Evolutionary conservation across 30 jellyfish, hydroid and myxozoan genomes (phyloP), one percentile per base, ranked within the genome.

Genomic region (Cassiopea xamachana): DNA sequence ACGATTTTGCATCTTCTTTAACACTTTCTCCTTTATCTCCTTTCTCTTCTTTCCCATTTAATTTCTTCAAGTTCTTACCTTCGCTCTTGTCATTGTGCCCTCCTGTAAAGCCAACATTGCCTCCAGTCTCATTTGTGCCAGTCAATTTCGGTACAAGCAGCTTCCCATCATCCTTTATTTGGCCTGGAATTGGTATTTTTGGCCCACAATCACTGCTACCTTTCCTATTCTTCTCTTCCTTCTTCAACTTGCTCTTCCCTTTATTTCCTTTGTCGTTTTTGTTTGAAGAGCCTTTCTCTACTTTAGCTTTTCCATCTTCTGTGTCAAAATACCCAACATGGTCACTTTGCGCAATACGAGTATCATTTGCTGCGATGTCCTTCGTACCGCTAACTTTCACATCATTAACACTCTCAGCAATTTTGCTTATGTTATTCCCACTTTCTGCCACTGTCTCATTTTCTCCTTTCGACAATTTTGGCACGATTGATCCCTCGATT

Each of bases 101-200:
- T 50, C 69, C 92, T 55, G 2, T 51, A 51, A 69, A 71, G 39
- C 78, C 85, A 15, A 59, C 60, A 8, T 64, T 6, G 2, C n/a
- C 60, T 15, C 48, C 44, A 43, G 87, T 73, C 13, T 75, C 93
- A 75, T 86, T 62, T 12, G 55, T 48, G 17, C 71, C 74, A 44
- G 82, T 49, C 69, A 86, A 43, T 16, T 86, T 86, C 43, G 93
- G 93, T 7, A 86, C 88, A 47, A 62, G 46, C 68, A 73, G 48
- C 17, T 74, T 60, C 17, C 87, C 88, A 75, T 74, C 86, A 58
- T 86, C 87, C 17, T 51, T 62, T 27, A 27, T 27, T 15, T 86
- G 59, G 16, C 79, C 86, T 16, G 86, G 81, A n/a, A 73, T 86
- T 48, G 87, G 93, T 1, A 86, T 50, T 75, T 86, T 73, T 62